Conservation (phyloP, 1,140 invertebrate species). For the Lepidotrigona ventralis region DNA sequence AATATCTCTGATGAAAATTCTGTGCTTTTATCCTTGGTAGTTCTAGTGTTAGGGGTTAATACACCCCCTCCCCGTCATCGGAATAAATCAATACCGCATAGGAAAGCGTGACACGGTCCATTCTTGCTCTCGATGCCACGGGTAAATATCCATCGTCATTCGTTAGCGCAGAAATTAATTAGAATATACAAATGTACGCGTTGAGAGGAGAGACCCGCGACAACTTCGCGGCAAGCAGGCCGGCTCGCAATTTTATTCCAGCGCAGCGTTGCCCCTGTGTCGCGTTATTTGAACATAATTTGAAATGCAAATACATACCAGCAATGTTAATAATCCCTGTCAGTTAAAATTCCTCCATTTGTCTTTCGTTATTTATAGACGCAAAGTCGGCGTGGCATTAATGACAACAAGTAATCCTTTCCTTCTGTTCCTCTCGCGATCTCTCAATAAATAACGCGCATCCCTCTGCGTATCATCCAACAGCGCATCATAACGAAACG, state of each 20-base stretch:
- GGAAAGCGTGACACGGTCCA: neutral
- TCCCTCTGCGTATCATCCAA: neutral
- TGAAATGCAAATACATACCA: slow-evolving; percentile 21
- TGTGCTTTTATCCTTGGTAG: too few species aligned
- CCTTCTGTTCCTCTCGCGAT: too few species aligned
- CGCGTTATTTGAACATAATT: slow-evolving; percentile 17
- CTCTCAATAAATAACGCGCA: too few species aligned
- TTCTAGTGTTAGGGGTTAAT: too few species aligned
- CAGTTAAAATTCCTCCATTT: slow-evolving; percentile 20
- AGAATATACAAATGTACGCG: neutral
- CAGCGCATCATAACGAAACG: neutral
- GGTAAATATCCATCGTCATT: neutral
- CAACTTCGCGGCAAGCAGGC: too few species aligned
- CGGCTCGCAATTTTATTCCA: too few species aligned
- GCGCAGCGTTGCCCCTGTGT: neutral
- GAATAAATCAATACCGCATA: too few species aligned
- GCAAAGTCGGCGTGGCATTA: neutral
- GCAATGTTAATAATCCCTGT: slow-evolving; percentile 1
- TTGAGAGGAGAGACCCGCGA: too few species aligned
- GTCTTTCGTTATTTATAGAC: neutral
- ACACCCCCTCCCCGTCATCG: too few species aligned
- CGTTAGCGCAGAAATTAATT: neutral
- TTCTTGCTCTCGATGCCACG: neutral
- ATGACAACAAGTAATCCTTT: neutral
- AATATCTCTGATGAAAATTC: too few species aligned